phyloP scores from a whole-genome alignment of 1,140 invertebrate genomes.

The Zaprionus ornatus region DNA sequence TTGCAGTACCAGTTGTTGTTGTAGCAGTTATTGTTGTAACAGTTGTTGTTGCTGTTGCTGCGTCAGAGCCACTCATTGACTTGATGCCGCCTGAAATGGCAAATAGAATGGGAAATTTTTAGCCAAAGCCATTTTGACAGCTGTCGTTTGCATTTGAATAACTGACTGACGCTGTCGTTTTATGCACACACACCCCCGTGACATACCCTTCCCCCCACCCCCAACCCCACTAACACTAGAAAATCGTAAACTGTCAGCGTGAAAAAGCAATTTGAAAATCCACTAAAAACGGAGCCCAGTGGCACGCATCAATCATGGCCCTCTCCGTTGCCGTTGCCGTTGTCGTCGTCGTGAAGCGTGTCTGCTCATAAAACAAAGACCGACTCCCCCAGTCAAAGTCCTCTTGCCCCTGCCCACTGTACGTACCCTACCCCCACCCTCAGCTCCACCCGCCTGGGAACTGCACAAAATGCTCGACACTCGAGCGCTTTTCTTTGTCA shows the following conservation, averaged over 20 bases:
- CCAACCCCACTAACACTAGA: slow-evolving; percentile 12
- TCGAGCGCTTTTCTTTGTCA: slow-evolving; percentile 60
- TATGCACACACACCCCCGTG: background rate
- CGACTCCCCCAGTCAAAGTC: background rate
- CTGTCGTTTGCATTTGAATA: slow-evolving; percentile 82
- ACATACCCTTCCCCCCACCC: background rate
- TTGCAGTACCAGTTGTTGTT: slow-evolving; percentile 1
- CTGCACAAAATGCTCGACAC: slow-evolving; percentile 6
- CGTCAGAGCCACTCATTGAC: slow-evolving; percentile 53
- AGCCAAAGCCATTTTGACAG: slow-evolving; percentile 75
- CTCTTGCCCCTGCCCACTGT: background rate
- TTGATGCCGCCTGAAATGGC: slow-evolving; percentile 32
- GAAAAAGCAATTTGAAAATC: slow-evolving; percentile 80
- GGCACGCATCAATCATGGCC: slow-evolving; percentile 71
- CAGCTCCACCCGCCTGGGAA: background rate
- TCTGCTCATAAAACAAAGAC: slow-evolving; percentile 70
- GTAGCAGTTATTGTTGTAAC: slow-evolving; percentile 14
- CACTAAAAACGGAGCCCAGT: slow-evolving; percentile 58
- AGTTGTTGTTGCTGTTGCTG: slow-evolving; percentile 19
- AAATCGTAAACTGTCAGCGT: slow-evolving; percentile 70
- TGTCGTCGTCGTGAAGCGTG: slow-evolving; percentile 36
- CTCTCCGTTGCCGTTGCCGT: background rate
- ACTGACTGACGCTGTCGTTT: slow-evolving; percentile 64
- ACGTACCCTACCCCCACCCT: background rate
- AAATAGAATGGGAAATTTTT: slow-evolving; percentile 57